Conservation (phyloP, 2,888 invertebrate species). For the Clitarchus hookeri region DNA sequence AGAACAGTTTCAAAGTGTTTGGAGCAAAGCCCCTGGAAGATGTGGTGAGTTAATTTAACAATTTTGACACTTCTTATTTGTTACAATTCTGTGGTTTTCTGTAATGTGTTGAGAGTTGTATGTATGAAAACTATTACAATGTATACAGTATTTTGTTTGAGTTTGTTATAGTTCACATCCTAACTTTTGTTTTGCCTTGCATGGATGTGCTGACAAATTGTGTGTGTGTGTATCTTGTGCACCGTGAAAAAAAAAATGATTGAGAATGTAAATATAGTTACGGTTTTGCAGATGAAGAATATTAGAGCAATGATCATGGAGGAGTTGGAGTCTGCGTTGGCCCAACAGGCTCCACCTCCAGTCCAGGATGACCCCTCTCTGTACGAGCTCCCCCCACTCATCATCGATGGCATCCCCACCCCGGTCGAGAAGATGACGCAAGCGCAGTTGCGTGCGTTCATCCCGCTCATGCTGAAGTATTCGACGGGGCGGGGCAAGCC, state of each 20-base stretch:
- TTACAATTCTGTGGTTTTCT: too few species aligned
- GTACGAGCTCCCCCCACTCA: constrained; percentile 93
- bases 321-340: constrained; percentile 89
- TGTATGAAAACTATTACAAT: too few species aligned
- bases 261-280: not conserved
- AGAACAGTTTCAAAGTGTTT: constrained; percentile 95
- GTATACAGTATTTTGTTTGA: too few species aligned
- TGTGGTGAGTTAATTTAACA: constrained; percentile 57
- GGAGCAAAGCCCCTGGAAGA: constrained; percentile 96
- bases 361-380: constrained; percentile 88
- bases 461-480: constrained; percentile 97
- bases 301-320: constrained; percentile 91
- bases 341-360: constrained; percentile 89
- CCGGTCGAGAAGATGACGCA: constrained; percentile 99
- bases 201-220: too few species aligned
- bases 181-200: too few species aligned
- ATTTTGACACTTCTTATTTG: too few species aligned
- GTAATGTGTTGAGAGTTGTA: too few species aligned
- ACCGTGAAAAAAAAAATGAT: too few species aligned
- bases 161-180: too few species aligned
- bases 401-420: constrained; percentile 97
- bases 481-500: constrained; percentile 96
- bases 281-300: constrained; percentile 68
- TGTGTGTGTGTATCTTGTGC: too few species aligned
- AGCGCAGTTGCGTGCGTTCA: constrained; percentile 94